Conservation (phyloP, 53 echinoderm and acorn worm genomes). For the Astropecten irregularis region DNA sequence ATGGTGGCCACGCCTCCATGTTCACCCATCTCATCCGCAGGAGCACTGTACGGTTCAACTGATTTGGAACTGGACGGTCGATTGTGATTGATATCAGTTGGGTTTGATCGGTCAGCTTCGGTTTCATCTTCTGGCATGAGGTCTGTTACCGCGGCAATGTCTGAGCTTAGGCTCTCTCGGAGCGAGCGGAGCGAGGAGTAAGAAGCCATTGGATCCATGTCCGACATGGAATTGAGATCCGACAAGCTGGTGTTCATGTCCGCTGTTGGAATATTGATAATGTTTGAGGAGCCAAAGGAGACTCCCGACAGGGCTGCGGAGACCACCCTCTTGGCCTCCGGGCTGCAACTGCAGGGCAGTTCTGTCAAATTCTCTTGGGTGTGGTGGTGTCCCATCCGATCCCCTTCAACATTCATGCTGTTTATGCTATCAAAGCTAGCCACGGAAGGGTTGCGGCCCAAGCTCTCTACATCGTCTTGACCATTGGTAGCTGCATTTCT, state of each 20-base stretch:
- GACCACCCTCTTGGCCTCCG: constrained; percentile 80
- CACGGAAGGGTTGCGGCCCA: constrained; percentile 27
- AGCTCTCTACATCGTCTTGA: not conserved
- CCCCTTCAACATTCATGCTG: constrained; percentile 74
- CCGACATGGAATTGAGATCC: constrained; percentile 70
- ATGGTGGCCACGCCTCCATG: constrained; percentile 4
- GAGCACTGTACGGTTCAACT: not conserved
- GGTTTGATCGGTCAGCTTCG: not conserved
- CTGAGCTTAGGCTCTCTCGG: constrained; percentile 32
- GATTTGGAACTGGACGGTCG: not conserved
- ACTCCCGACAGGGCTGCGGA: constrained; percentile 75
- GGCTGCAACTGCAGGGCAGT: constrained; percentile 73
- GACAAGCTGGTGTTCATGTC: constrained; percentile 59
- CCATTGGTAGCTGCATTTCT: not conserved
- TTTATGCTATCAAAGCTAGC: constrained; percentile 56
- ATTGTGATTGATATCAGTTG: not conserved
- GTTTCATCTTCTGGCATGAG: constrained; percentile 2
- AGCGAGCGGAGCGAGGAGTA: constrained; percentile 41
- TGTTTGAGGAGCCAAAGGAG: constrained; percentile 55
- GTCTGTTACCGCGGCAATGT: constrained; percentile 10
- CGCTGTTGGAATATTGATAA: constrained; percentile 87
- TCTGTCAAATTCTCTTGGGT: constrained; percentile 14
- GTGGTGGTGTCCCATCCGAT: constrained; percentile 10
- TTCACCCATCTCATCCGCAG: constrained; percentile 4
- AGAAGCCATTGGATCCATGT: constrained; percentile 64